Percentiles rank a stretch among this genome's conserved stretches.
Evolutionary conservation across 2,797 vertebrate genomes (phyloP).

Genomic region (Erethizon dorsatum): DNA sequence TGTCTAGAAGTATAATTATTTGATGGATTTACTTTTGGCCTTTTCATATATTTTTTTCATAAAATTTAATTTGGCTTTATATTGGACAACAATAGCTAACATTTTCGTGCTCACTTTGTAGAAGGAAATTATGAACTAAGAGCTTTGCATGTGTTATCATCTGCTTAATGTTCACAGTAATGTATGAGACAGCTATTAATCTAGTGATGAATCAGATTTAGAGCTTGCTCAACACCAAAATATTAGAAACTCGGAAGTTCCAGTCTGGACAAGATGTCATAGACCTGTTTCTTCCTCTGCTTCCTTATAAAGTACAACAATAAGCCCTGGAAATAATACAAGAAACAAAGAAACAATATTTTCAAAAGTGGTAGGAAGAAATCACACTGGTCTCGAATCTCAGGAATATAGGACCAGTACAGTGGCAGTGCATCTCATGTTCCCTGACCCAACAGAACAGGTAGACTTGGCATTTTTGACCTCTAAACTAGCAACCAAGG

Average conservation of each 20-base stretch:
- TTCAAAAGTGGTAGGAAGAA: neutral
- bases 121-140: neutral
- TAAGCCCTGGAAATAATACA: slow-evolving; percentile 5
- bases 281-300: neutral
- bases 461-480: neutral
- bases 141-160: neutral
- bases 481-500: neutral
- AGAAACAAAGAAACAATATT: neutral
- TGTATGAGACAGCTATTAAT: neutral
- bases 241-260: neutral
- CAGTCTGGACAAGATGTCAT: neutral
- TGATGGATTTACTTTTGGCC: slow-evolving; percentile 56
- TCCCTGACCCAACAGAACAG: neutral
- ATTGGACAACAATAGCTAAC: neutral
- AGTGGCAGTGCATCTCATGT: neutral
- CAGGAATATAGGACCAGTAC: neutral
- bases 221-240: neutral
- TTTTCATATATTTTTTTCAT: slow-evolving; percentile 33
- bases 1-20: slow-evolving; percentile 1
- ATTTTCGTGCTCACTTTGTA: slow-evolving; percentile 22
- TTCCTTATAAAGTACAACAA: neutral
- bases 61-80: slow-evolving; percentile 42
- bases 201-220: neutral
- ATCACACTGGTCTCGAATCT: neutral
- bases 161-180: neutral